Base-by-base conservation (phyloP, 2,888 invertebrate genomes). In the Neoitamus cyanurus region DNA sequence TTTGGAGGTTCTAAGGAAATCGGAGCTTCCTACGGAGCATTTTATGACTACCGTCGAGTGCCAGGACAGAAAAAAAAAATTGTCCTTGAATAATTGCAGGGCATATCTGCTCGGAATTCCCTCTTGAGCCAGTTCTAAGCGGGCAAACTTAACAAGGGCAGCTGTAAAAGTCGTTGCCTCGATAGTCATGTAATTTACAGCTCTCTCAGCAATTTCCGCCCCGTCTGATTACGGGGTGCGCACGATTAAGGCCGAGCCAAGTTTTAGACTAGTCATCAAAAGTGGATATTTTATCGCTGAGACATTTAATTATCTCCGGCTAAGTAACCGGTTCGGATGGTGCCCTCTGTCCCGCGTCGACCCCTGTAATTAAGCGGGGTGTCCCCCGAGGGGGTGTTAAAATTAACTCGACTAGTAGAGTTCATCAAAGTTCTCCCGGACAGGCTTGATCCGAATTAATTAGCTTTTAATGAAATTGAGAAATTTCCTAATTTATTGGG, bases 391-490 rank as follows among this genome's bases (percentile, higher is more conserved):
- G 25, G 58, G 58, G 58, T 58, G 58, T 58, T 25, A 58, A 58
- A 58, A 58, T 58, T 58, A 58, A 58, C 58, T 58, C 58, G 25
- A 58, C 58, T 58, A 58, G 58, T 58, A 58, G 58, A 58, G 58
- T 58, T 58, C 48, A 78, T 48, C 28, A 78, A 78, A 48, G 25
- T 48, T 78, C 31, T 58, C 28, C 20, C 31, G 77, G 42, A 9
- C 34, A 48, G 31, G 20, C 28, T 48, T 48, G n/a, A 58, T 46
- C 28, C 28, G 30, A 30, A 31, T 78, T 78, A 78, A 48, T 78
- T 78, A 78, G 58, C 58, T 78, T 78, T 48, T 78, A 30, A 78
- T 78, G 78, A 78, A 78, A 78, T 78, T 48, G 15, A 31, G 48
- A 78, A 78, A 78, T 48, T 78, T 78, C 36, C 77, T 77, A 77